These are phyloP conservation scores for Todus mexicanus DNA, from an alignment of 2,797 vertebrate species.

Conservation along the genomic window DNA sequence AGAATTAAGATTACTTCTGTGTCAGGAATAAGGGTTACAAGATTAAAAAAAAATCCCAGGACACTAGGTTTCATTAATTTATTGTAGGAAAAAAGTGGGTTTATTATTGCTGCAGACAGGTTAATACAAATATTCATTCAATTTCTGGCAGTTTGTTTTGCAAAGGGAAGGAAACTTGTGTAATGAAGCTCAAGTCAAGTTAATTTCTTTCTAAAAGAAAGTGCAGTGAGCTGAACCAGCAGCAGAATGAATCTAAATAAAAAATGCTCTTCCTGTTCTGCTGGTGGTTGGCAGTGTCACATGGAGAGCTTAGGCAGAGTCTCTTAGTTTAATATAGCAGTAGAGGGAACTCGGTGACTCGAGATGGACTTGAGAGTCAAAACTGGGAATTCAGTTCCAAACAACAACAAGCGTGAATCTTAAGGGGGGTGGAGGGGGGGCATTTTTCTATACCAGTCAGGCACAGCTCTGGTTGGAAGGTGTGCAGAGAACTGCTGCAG, in stretches of 20 bases:
- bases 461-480: not conserved
- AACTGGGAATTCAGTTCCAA: not conserved
- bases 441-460: not conserved
- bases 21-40: not conserved
- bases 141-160: not conserved
- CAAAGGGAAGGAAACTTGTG: not conserved
- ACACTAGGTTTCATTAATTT: not conserved
- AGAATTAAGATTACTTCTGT: not conserved
- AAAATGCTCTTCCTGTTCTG: not conserved
- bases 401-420: not conserved
- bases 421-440: not conserved
- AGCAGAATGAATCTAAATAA: not conserved
- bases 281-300: not conserved
- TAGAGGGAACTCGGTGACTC: not conserved
- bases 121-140: not conserved
- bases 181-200: not conserved
- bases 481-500: not conserved
- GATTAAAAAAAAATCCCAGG: not conserved
- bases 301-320: not conserved
- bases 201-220: not conserved
- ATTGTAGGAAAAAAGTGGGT: accelerated
- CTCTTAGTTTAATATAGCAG: not conserved
- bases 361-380: not conserved
- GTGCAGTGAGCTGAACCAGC: not conserved
- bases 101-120: not conserved